Conservation (phyloP, 1,140 invertebrate genomes). For the Drosophila parabipectinata region DNA sequence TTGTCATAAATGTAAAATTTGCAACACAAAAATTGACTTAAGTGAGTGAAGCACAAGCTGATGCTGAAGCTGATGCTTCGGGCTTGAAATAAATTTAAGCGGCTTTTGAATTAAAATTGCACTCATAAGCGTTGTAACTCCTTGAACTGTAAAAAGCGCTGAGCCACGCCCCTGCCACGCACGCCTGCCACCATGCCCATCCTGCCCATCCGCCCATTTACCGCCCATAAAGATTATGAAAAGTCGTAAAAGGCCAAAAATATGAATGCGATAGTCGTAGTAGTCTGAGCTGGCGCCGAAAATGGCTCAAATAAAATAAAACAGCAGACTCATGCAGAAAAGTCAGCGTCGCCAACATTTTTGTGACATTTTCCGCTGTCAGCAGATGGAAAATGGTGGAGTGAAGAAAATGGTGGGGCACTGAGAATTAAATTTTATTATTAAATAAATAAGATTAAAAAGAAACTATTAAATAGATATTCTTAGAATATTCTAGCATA, state of each 20-base stretch:
- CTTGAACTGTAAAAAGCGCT: conserved; percentile 71
- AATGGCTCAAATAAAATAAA: conserved; percentile 52
- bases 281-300: conserved; percentile 21
- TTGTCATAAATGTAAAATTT: conserved; percentile 74
- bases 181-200: background rate
- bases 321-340: conserved; percentile 71
- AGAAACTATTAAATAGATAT: too few species aligned
- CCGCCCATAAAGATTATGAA: conserved; percentile 71
- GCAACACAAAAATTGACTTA: conserved; percentile 67
- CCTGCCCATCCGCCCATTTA: background rate
- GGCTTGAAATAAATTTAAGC: conserved; percentile 65
- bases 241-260: conserved; percentile 68
- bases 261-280: conserved; percentile 70
- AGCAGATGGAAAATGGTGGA: conserved; percentile 27
- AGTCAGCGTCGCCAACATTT: conserved; percentile 52
- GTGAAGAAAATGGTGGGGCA: background rate
- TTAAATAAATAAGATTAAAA: background rate
- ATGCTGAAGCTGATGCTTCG: background rate
- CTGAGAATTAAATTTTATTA: background rate
- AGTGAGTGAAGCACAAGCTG: conserved; percentile 44
- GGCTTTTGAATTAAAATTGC: conserved; percentile 79
- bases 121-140: conserved; percentile 69
- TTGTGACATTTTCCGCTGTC: conserved; percentile 63
- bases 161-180: conserved; percentile 26
- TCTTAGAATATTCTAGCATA: too few species aligned